Percentiles rank a stretch among this genome's conserved stretches.
These are phyloP conservation scores for Hippocampus abdominalis DNA, from an alignment of 2,113 vertebrate genomes.

Conservation along the genomic window DNA sequence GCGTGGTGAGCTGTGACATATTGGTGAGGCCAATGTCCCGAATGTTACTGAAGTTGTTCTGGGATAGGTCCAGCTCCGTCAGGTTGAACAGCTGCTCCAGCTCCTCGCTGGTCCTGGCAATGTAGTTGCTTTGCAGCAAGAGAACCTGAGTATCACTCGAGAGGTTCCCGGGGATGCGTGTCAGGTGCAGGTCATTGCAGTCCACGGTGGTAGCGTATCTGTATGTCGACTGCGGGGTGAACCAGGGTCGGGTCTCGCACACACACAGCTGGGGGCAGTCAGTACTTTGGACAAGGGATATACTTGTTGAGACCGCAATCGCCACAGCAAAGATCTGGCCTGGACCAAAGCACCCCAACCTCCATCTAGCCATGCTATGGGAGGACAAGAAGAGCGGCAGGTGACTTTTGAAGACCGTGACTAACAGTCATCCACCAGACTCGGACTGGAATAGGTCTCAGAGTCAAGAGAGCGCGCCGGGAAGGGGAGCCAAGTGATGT, in stretches of 20 bases:
- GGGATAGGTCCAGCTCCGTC: conserved; percentile 94
- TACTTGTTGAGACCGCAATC: conserved; percentile 67
- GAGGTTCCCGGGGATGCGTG: conserved; percentile 90
- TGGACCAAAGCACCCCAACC: conserved; percentile 52
- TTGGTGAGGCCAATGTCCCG: conserved; percentile 88
- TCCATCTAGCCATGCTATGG: conserved; percentile 78
- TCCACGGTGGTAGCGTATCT: conserved; percentile 95
- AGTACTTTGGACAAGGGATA: conserved; percentile 74
- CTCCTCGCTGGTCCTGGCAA: conserved; percentile 85
- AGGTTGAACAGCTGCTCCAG: conserved; percentile 92
- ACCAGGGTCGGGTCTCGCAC: conserved; percentile 96
- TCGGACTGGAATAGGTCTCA: conserved; percentile 28
- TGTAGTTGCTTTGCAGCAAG: conserved; percentile 95
- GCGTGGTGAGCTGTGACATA: conserved; percentile 91
- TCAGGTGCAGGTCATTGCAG: conserved; percentile 94
- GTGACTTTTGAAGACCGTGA: conserved; percentile 39
- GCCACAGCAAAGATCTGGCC: conserved; percentile 75
- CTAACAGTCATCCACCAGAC: conserved; percentile 63
- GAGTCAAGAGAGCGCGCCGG: conserved; percentile 27
- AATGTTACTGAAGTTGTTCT: conserved; percentile 94
- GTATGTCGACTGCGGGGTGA: conserved; percentile 97
- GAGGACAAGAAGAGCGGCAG: conserved; percentile 42
- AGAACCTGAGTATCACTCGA: conserved; percentile 97
- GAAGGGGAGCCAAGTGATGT: conserved; percentile 12
- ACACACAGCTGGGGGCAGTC: conserved; percentile 96